Conservation (phyloP, 2,113 vertebrate species). For the Gadus chalcogrammus region DNA sequence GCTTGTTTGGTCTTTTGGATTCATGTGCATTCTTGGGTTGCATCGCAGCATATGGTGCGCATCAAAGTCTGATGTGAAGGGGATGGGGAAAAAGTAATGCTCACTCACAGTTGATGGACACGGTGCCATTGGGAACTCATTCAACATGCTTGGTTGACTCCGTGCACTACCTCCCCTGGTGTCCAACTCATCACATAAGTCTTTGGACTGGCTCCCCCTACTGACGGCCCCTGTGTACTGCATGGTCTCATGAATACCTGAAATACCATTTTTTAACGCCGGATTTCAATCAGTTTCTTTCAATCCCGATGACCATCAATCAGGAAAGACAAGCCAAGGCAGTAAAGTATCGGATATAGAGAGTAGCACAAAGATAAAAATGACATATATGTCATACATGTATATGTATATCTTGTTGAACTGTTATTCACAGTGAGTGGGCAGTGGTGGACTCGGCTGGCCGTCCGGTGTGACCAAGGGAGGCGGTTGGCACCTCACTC, state of each 20-base stretch:
- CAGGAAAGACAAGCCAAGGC: no score
- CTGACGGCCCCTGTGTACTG: slow-evolving; percentile 7
- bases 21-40: no score
- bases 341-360: no score
- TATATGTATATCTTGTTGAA: no score
- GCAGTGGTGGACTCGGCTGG: no score
- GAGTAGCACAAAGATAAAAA: no score
- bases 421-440: no score
- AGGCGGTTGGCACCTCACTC: not conserved
- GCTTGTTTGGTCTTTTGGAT: no score
- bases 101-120: not conserved
- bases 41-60: no score
- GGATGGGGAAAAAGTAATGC: not conserved
- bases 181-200: slow-evolving; percentile 12
- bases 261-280: not conserved
- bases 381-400: no score
- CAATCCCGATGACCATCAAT: no score
- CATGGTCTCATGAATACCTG: not conserved
- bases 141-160: not conserved
- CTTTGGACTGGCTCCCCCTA: slow-evolving; percentile 22
- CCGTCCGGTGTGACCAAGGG: not conserved
- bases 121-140: not conserved
- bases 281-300: no score
- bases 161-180: not conserved
- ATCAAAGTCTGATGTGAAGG: not conserved